Base-by-base conservation (phyloP, 2,888 invertebrate species). In the Hirtodrosophila cameraria region DNA sequence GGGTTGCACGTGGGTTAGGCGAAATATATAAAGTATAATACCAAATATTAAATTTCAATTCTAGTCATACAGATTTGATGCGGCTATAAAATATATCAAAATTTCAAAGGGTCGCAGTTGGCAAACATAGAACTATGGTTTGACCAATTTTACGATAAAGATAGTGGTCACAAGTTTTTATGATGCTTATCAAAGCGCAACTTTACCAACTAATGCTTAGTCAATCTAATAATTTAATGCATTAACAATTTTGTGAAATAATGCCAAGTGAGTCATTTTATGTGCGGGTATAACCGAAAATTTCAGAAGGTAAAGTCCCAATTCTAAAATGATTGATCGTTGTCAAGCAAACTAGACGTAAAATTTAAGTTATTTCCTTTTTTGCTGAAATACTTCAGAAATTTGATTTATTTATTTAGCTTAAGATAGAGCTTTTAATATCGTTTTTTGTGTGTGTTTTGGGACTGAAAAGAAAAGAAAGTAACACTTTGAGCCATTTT, bases 161-260 rank as follows among this genome's bases (percentile, higher is more conserved):
- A n/a, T n/a, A n/a, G n/a, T n/a, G n/a, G n/a, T n/a, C n/a, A 12
- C 9, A n/a, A 11, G 35, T 35, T 7, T 12, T 11, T 12, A 20
- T 33, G 15, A 13, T 6, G 6, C 23, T 23, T 23, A 23, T 23
- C 23, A 23, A 23, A 23, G 23, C 23, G 1, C 6, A n/a, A 46
- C 20, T 11, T 27, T 0, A 9, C 8, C 7, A 13, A 31, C 16
- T 18, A 15, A 15, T 28, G 18, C 7, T 31, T 3, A 12, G n/a
- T 13, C 27, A 50, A 20, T 18, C 30, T 7, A 35, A 18, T 16
- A 3, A 27, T 12, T 16, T n/a, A 30, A n/a, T n/a, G 9, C 5
- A 13, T 33, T 12, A 1, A 3, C 16, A 42, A 3, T 3, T 45
- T 52, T 35, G 30, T 58, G 58, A 64, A 68, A 70, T 68, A 33